These are phyloP conservation scores for Temnothorax ravouxi DNA, from an alignment of 2,888 invertebrate species.

Conservation along the genomic window DNA sequence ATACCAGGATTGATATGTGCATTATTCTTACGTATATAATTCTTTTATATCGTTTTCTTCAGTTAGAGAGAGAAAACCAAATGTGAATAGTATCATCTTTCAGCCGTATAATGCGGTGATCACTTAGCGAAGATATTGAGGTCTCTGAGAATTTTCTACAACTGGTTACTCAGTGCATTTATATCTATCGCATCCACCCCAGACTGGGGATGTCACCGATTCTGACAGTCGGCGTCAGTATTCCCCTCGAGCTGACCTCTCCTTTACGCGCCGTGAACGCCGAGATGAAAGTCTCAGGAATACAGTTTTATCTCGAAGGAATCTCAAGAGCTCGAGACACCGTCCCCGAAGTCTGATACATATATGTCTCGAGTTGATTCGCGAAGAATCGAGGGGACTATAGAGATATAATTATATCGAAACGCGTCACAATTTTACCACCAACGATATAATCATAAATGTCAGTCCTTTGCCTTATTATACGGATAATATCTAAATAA, in stretches of 20 bases:
- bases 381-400: neutral
- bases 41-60: neutral
- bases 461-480: too few relatives aligned
- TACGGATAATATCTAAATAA: neutral
- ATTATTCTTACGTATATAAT: neutral
- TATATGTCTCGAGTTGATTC: constrained; percentile 30
- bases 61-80: neutral
- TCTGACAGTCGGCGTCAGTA: constrained; percentile 43
- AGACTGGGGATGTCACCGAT: constrained; percentile 22
- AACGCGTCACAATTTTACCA: constrained; percentile 9
- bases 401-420: constrained; percentile 25
- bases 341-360: constrained; percentile 17
- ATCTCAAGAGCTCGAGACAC: constrained; percentile 41
- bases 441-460: neutral
- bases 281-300: constrained; percentile 42
- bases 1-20: neutral
- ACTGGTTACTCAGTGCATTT: constrained; percentile 13
- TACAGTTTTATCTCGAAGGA: constrained; percentile 46
- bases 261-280: constrained; percentile 49
- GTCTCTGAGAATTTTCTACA: constrained; percentile 5
- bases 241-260: constrained; percentile 44
- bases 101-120: neutral
- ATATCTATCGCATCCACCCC: neutral
- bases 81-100: neutral
- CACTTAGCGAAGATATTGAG: neutral